A percentile compares a stretch with the other conserved stretches of the same genome.
Conservation (phyloP, 2,113 vertebrate genomes). For the Neomonachus schauinslandi region DNA sequence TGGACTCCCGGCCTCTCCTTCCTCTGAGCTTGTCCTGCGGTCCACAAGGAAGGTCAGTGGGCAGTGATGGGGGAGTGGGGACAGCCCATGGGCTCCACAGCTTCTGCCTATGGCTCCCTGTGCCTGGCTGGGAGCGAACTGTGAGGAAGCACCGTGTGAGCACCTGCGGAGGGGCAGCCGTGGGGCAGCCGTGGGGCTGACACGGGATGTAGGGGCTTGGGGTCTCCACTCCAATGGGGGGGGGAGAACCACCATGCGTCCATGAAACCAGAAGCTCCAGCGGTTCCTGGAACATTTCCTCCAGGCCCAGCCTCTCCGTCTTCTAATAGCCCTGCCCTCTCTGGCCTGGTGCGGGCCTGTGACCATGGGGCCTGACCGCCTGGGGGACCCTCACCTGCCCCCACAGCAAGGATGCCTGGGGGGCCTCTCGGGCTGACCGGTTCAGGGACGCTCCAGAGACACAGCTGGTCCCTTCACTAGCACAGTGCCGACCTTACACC, state of each 20-base stretch:
- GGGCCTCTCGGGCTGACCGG: rapidly evolving
- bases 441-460: too few species aligned
- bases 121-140: rapidly evolving
- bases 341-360: neutral
- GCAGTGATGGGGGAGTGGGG: rapidly evolving
- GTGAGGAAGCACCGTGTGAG: rapidly evolving
- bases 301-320: rapidly evolving
- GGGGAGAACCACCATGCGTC: rapidly evolving
- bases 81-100: neutral
- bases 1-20: neutral
- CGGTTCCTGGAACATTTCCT: rapidly evolving
- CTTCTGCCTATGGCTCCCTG: neutral
- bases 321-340: neutral
- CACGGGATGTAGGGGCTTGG: too few species aligned
- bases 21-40: neutral
- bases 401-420: neutral
- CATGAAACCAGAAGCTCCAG: neutral
- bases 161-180: rapidly evolving
- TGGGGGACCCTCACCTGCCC: neutral
- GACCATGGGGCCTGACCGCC: rapidly evolving
- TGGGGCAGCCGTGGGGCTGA: neutral
- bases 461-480: too few species aligned
- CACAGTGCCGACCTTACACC: too few species aligned
- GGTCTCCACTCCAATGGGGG: too few species aligned
- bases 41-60: rapidly evolving